Evolutionary conservation across 2,113 vertebrate species (phyloP).

Genomic region (Crotalus helleri): DNA sequence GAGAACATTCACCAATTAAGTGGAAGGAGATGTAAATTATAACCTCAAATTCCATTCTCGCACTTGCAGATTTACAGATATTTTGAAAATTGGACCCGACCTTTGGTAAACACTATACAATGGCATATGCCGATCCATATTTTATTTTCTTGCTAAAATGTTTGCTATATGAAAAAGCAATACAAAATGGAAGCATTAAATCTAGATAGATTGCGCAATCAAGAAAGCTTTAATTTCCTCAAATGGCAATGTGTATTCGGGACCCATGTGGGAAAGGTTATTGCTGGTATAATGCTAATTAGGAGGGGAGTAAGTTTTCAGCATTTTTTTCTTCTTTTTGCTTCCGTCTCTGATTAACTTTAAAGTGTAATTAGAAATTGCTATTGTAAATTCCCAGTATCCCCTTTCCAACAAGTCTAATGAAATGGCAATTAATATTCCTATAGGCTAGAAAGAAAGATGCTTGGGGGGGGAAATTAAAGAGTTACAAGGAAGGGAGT

Average conservation of each 20-base stretch:
- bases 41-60: not conserved
- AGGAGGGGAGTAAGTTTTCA: conserved; percentile 28
- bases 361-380: conserved; percentile 35
- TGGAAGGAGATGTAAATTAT: conserved; percentile 7
- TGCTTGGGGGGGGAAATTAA: conserved; percentile 14
- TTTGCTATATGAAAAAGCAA: conserved; percentile 20
- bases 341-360: conserved; percentile 41
- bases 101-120: conserved; percentile 10
- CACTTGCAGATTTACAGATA: not conserved
- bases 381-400: conserved; percentile 27
- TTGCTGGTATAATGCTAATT: conserved; percentile 37
- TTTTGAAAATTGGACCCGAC: not conserved
- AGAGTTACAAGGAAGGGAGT: conserved; percentile 3
- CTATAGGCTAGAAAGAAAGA: conserved; percentile 6
- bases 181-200: conserved; percentile 33
- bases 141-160: conserved; percentile 38
- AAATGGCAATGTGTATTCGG: not conserved
- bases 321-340: not conserved
- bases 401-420: conserved; percentile 31
- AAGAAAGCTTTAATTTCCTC: conserved; percentile 31
- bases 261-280: conserved; percentile 26
- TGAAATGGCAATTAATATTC: conserved; percentile 52
- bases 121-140: conserved; percentile 12
- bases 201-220: conserved; percentile 32
- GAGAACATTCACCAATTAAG: not conserved